Conservation (phyloP, 2,888 invertebrate genomes). For the Drosophila affinis region DNA sequence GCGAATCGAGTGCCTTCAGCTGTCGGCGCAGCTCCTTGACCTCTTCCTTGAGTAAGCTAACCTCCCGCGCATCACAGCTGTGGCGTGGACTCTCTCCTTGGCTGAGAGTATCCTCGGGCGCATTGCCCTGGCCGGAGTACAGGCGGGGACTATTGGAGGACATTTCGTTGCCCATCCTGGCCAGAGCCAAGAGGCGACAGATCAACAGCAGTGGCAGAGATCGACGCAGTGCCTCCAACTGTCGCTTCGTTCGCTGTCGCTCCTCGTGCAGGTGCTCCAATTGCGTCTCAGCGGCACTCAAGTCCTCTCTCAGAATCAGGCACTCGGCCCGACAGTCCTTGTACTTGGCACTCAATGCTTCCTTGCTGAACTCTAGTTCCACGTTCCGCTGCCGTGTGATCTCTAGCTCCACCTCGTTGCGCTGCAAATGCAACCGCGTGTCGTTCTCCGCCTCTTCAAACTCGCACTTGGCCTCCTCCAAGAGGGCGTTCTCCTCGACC, state of each 20-base stretch:
- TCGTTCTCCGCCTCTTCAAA: slow-evolving; percentile 91
- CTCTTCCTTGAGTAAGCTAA: slow-evolving; percentile 77
- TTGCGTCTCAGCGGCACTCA: slow-evolving; percentile 80
- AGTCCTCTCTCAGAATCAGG: slow-evolving; percentile 79
- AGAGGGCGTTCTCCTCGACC: slow-evolving; percentile 86
- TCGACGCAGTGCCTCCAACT: slow-evolving; percentile 75
- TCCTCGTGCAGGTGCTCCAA: slow-evolving; percentile 81
- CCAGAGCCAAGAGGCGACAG: slow-evolving; percentile 54
- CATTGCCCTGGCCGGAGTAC: slow-evolving; percentile 6
- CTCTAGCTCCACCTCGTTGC: slow-evolving; percentile 87
- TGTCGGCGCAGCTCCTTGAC: slow-evolving; percentile 78
- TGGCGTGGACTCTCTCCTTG: background rate
- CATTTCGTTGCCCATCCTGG: slow-evolving; percentile 62
- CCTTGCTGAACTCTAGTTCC: slow-evolving; percentile 86
- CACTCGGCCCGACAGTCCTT: slow-evolving; percentile 84
- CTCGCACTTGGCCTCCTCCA: slow-evolving; percentile 90
- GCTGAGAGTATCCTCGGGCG: background rate
- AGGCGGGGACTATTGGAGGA: slow-evolving; percentile 37
- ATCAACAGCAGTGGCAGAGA: slow-evolving; percentile 75
- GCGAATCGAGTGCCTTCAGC: slow-evolving; percentile 86
- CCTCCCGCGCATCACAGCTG: slow-evolving; percentile 38
- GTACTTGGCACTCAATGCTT: slow-evolving; percentile 86
- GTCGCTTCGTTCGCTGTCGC: slow-evolving; percentile 80
- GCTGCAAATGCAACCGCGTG: slow-evolving; percentile 85
- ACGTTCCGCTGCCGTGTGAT: slow-evolving; percentile 84